Percentiles rank a stretch among this genome's conserved stretches.
Conservation (phyloP, 2,797 vertebrate species). For the Chanos chanos region DNA sequence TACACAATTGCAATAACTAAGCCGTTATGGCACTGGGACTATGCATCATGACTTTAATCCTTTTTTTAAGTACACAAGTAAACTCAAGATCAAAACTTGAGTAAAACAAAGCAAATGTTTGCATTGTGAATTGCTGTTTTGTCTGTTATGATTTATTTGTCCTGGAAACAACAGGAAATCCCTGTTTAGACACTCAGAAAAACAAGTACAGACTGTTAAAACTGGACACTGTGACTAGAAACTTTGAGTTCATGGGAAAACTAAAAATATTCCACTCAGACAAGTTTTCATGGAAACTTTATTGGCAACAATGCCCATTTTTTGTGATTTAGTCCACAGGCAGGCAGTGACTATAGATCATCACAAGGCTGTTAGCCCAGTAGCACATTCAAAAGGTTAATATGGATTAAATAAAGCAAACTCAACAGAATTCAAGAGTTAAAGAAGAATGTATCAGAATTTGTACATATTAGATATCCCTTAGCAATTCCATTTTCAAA, state of each 20-base stretch:
- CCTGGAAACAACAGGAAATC: constrained; percentile 68
- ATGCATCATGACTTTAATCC: constrained; percentile 11
- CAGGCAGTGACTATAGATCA: too few relatives aligned
- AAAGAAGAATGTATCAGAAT: too few relatives aligned
- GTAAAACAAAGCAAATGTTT: constrained; percentile 38
- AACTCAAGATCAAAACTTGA: too few relatives aligned
- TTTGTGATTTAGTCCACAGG: constrained; percentile 14
- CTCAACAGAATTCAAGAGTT: too few relatives aligned
- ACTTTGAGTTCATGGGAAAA: constrained; percentile 37
- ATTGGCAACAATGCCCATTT: constrained; percentile 35
- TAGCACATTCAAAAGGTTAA: too few relatives aligned
- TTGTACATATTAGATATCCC: too few relatives aligned
- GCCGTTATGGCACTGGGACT: too few relatives aligned
- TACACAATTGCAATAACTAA: too few relatives aligned
- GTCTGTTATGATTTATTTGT: constrained; percentile 56
- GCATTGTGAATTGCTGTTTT: constrained; percentile 43
- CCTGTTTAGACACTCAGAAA: constrained; percentile 61
- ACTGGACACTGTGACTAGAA: constrained; percentile 32
- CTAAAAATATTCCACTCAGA: constrained; percentile 29
- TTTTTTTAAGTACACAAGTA: constrained; percentile 1
- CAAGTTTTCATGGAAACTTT: constrained; percentile 32
- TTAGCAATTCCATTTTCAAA: too few relatives aligned
- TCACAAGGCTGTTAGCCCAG: too few relatives aligned
- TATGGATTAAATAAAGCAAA: too few relatives aligned
- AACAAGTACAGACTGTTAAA: constrained; percentile 44